These are phyloP conservation scores for Podargus strigoides DNA, from an alignment of 2,797 vertebrate species.

Conservation along the genomic window DNA sequence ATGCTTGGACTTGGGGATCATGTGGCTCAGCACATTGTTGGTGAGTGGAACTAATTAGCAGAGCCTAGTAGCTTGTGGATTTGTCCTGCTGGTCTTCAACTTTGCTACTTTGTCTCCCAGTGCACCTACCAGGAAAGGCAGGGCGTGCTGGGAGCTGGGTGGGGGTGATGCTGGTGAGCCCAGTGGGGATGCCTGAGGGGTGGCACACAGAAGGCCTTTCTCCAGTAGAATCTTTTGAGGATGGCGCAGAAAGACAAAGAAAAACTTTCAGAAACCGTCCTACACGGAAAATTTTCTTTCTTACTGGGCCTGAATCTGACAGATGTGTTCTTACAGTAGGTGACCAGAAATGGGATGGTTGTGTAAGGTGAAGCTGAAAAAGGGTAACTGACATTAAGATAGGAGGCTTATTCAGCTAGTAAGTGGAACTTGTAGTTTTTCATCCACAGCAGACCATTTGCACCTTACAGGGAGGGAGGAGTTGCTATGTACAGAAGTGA, in stretches of 20 bases:
- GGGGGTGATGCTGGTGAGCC: neutral
- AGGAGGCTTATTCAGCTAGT: neutral
- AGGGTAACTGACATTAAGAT: neutral
- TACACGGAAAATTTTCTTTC: neutral
- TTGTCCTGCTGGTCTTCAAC: neutral
- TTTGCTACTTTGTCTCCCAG: neutral
- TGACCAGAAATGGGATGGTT: neutral
- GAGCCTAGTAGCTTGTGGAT: neutral
- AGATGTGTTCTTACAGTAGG: neutral
- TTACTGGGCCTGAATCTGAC: neutral
- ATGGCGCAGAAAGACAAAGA: no score
- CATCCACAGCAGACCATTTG: neutral
- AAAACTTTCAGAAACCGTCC: neutral
- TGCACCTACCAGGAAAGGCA: neutral
- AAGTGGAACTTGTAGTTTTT: neutral
- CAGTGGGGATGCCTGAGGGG: neutral
- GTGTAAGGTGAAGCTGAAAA: neutral
- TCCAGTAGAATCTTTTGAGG: neutral
- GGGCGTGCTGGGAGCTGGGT: rapidly evolving
- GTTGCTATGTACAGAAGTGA: neutral
- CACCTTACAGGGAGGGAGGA: neutral
- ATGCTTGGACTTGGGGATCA: neutral
- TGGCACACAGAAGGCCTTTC: neutral
- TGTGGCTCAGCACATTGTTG: neutral
- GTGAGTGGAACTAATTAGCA: neutral